Conservation (phyloP, 2,888 invertebrate species). For the Cremastinae sp. region DNA sequence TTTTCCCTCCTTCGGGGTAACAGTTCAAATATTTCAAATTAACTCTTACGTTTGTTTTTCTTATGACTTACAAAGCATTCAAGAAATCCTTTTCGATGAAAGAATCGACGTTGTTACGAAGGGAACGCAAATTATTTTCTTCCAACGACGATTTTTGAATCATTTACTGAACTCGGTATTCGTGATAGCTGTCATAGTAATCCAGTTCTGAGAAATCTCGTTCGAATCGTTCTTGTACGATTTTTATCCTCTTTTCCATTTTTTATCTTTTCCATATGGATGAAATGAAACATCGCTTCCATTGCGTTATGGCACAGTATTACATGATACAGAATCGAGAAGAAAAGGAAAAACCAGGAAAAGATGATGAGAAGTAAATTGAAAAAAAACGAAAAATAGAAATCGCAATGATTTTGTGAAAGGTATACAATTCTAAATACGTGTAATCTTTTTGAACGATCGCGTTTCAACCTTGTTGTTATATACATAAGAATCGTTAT, state of each 20-base stretch:
- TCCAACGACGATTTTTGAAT: background rate
- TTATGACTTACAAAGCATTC: background rate
- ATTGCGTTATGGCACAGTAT: conserved; percentile 47
- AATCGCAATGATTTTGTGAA: conserved; percentile 43
- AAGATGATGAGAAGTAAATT: background rate
- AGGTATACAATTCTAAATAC: conserved; percentile 77
- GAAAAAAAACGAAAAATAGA: conserved; percentile 40
- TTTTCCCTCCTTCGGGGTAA: conserved; percentile 1
- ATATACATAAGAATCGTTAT: conserved; percentile 79
- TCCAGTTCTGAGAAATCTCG: conserved; percentile 16
- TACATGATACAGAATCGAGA: conserved; percentile 29
- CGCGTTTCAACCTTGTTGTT: conserved; percentile 79
- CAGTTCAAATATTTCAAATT: background rate
- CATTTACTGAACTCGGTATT: background rate
- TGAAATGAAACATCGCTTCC: background rate
- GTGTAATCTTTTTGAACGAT: conserved; percentile 78
- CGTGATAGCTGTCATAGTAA: conserved; percentile 5
- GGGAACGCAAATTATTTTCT: background rate
- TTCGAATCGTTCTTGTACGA: conserved; percentile 15
- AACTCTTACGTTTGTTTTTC: background rate
- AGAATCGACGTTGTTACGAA: conserved; percentile 15
- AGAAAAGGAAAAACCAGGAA: background rate
- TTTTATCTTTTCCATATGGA: conserved; percentile 2
- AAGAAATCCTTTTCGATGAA: background rate
- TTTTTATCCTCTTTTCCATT: background rate